Evolutionary conservation across 2,797 vertebrate species (phyloP), one percentile per base, ranked within the genome.

Genomic region (Peromyscus aztecus): DNA sequence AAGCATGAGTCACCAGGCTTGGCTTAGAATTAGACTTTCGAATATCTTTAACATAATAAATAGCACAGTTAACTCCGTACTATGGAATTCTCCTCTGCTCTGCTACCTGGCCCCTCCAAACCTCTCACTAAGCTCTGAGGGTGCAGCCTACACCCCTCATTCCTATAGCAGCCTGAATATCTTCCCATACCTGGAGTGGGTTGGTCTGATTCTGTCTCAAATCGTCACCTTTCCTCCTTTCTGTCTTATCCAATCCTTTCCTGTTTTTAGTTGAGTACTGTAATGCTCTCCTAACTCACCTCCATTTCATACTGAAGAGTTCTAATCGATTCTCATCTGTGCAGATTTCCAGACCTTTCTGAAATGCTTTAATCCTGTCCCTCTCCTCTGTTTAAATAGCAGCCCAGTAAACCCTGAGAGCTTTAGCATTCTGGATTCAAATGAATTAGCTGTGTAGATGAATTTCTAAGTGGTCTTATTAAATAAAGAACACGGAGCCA

Each of bases 131-230:
- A 37, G 61, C 55, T 49, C 84, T 73, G 27, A 11, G 57, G 65
- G 31, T 67, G 40, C 82, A 67, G 16, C 13, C 63, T 23, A 7
- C 40, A 34, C 23, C 40, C 63, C 59, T n/a, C 34, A 46, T 73
- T 59, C 46, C 31, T n/a, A 0, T 9, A 10, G 46, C 7, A 24
- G 13, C n/a, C 24, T 0, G 73, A 46, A 5, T 13, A 11, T 40
- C 61, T 86, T 75, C 76, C n/a, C 12, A 49, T 2, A 0, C 46
- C 21, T 76, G 40, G 65, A 59, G 17, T 27, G 12, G n/a, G 43
- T 13, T 52, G 31, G 29, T 67, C 43, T 34, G 31, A 34, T 23
- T 34, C 29, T 14, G 6, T 49, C 83, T 46, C 59, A 3, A 2
- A 29, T 10, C 4, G 46, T 46, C 17, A 6, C 27, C 21, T 46